Evolutionary conservation across 2,888 invertebrate species (phyloP).

Genomic region (Nemapogon koenigi): DNA sequence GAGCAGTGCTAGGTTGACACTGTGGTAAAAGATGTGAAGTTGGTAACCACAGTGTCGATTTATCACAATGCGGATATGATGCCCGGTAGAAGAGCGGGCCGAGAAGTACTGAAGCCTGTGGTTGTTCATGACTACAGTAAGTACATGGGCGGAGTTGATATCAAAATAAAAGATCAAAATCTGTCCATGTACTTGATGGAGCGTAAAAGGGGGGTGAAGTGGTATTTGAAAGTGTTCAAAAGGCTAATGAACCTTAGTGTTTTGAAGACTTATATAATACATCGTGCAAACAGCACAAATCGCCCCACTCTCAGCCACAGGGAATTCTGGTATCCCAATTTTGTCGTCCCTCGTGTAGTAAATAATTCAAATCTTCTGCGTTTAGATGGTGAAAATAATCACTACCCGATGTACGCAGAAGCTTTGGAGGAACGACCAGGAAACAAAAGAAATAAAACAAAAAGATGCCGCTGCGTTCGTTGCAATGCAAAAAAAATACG

Average conservation of each 20-base stretch:
- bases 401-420: no score
- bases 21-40: slow-evolving; percentile 11
- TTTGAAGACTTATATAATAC: slow-evolving; percentile 11
- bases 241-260: slow-evolving; percentile 17
- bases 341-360: no score
- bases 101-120: slow-evolving; percentile 2
- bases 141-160: slow-evolving; percentile 19
- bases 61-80: slow-evolving; percentile 9
- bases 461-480: no score
- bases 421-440: no score
- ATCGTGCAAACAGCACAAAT: slow-evolving; percentile 12
- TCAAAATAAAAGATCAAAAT: slow-evolving; percentile 21
- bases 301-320: slow-evolving; percentile 14
- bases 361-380: no score
- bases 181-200: slow-evolving; percentile 19
- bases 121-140: slow-evolving; percentile 18
- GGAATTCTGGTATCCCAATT: slow-evolving; percentile 11
- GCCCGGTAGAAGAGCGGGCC: slow-evolving; percentile 4
- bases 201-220: slow-evolving; percentile 16
- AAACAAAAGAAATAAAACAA: no score
- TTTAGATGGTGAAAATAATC: no score
- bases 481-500: no score
- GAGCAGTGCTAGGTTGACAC: slow-evolving; percentile 7
- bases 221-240: slow-evolving; percentile 18
- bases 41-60: slow-evolving; percentile 12